Base-by-base conservation (phyloP, 2,888 invertebrate genomes). In the Xanthorhoe designata region DNA sequence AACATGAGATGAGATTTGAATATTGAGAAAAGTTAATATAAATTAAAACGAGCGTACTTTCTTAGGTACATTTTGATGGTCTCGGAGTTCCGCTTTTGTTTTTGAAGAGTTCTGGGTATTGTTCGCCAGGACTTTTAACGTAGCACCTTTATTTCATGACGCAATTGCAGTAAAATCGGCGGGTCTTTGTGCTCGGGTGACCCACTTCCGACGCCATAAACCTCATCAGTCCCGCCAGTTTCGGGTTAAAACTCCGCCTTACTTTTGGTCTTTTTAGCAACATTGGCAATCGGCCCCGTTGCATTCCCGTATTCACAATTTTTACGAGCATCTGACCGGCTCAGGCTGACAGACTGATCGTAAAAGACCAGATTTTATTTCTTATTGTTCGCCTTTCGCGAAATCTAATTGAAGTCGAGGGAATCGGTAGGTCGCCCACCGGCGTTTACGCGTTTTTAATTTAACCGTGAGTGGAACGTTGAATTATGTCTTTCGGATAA, bases 311-410 rank as follows among this genome's bases (percentile, higher is more conserved):
- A 56, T 67, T 67, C 64, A 67, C 63, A 57, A 68, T 47, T 77
- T 91, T 92, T 90, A 92, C 88, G 91, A 89, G 68, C 88, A 81
- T 80, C 84, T 84, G 59, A 59, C 85, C 79, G 53, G 61, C 61
- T 24, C 52, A 57, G 89, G 78, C 87, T 89, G 90, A 89, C 91
- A 86, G 84, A 78, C 78, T 69, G 84, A 79, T 91, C 92, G 91
- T 92, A 92, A 93, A 93, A 88, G 90, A 85, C 81, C 88, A 81
- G 78, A 90, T 91, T 93, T 92, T 92, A 93, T 91, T 89, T 89
- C 92, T 92, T 92, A 93, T 93, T 93, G 93, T 92, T 91, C 92
- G 88, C 86, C 85, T 89, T 89, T 90, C 87, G 90, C 90, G 88
- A 92, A 92, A 90, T 90, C 91, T 91, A 92, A 92, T 93, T 91